Base-by-base conservation (phyloP, 2,797 vertebrate species). In the Rhynchonycteris naso region DNA sequence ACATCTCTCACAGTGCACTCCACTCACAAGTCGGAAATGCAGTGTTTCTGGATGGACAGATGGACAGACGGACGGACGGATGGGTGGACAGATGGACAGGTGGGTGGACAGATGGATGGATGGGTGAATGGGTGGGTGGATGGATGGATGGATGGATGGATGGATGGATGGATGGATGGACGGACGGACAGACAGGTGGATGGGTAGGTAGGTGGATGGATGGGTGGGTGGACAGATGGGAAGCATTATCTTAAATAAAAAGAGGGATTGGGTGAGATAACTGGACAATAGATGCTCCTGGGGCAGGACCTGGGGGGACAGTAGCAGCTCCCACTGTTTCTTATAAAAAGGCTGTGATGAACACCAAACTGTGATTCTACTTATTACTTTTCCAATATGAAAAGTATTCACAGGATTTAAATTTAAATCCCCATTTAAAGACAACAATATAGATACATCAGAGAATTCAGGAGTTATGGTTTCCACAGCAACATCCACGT, bases 401-500 rank as follows among this genome's bases (percentile, higher is more conserved):
- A 61, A 61, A 56, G 54, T 21, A 22, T 2, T 15, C 75, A 89
- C 71, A 85, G 30, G 65, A 83, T 91, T 89, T 91, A 87, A 78
- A 95, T 72, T 8, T 90, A 96, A 95, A 95, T 50, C n/a, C 21
- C 86, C 54, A 76, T 85, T 88, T 88, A 61, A 93, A 95, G 93
- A 90, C 76, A 92, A 82, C 78, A 75, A 47, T 65, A 78, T 26
- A 94, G 78, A 18, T 33, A 90, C 90, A 72, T 97, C 90, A 86
- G 75, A 66, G 71, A 95, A 97, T 72, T 86, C 54, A 90, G 26
- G 92, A 92, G 35, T 80, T 87, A 87, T 4, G 22, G 94, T 96
- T 95, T 97, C 96, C 94, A 96, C 80, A 93, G 97, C 96, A 96
- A 96, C 91, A 66, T 94, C 38, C 95, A 95, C 13, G 0, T 59